Evolutionary conservation across 2,888 invertebrate genomes (phyloP), one percentile per base, ranked within the genome.

Genomic region (Dastarcus helophoroides): DNA sequence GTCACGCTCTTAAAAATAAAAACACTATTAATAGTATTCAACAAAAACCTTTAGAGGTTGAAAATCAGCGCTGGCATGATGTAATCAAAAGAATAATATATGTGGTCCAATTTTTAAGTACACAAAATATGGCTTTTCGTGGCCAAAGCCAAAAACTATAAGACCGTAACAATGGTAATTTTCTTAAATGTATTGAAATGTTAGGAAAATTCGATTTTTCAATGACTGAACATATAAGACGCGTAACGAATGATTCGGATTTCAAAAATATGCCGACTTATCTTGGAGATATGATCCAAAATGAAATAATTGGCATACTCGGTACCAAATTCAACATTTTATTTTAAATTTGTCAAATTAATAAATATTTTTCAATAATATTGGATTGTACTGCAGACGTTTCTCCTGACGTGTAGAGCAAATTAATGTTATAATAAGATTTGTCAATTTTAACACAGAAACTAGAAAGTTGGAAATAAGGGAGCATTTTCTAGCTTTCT

Each of bases 351-450:
- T n/a, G n/a, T n/a, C n/a, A n/a, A n/a, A n/a, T n/a, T n/a, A n/a
- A n/a, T n/a, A n/a, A n/a, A 17, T 49, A 47, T 36, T 49, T 32
- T 38, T 47, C 44, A 17, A 42, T 50, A 25, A 44, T 45, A 19
- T 26, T 44, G 13, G 47, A 49, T 30, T 45, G 43, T 22, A 46
- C 46, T 8, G 43, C 43, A 8, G 49, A 48, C 29, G 34, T 37
- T 22, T 33, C 32, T 27, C 40, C 40, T n/a, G n/a, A n/a, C n/a
- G n/a, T 15, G 29, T 27, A 12, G 48, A 50, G 31, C 46, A 51
- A 41, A 35, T 50, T 23, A 41, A 35, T 27, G 19, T 46, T 23
- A 38, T 46, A 13, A 33, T 47, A 21, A 28, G 43, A 38, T 42
- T 36, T 33, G 40, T 42, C 23, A 21, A 40, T 38, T 38, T 41